Evolutionary conservation across 2,888 invertebrate genomes (phyloP).

Genomic region (Piscicola geometra): DNA sequence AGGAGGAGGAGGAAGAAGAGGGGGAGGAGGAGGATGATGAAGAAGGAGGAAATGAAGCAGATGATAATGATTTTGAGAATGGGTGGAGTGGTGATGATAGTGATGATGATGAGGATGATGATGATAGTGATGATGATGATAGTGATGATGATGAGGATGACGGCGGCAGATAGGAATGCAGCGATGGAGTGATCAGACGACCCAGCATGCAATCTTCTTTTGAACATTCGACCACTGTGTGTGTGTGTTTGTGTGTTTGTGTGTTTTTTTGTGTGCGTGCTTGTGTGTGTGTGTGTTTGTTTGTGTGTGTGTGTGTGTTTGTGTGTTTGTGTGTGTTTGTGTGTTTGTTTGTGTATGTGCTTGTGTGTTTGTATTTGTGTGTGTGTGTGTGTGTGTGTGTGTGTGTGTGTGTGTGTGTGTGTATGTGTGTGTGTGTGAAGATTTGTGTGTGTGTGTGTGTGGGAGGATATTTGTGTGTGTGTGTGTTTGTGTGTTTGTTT

Average conservation of each 20-base stretch:
- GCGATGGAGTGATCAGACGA: not conserved
- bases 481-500: not conserved
- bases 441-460: slow-evolving; percentile 7
- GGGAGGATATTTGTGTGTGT: not conserved
- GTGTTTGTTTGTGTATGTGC: not conserved
- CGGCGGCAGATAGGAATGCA: not conserved
- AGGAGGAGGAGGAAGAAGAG: not conserved
- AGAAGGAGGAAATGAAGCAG: not conserved
- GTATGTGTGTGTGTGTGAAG: not conserved
- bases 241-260: slow-evolving; percentile 7
- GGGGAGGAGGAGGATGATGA: slow-evolving; percentile 7
- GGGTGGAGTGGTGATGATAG: not conserved
- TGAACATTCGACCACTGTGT: slow-evolving; percentile 3
- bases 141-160: not conserved
- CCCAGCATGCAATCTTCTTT: slow-evolving; percentile 1
- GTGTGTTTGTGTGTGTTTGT: slow-evolving; percentile 2
- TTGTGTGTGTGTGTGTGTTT: slow-evolving; percentile 8
- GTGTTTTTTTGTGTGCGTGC: not conserved
- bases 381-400: not conserved
- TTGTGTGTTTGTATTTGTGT: not conserved
- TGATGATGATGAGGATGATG: slow-evolving; percentile 7
- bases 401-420: slow-evolving; percentile 18
- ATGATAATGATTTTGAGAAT: not conserved
- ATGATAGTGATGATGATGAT: not conserved
- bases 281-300: slow-evolving; percentile 14